Percentiles rank a stretch among this genome's conserved stretches.
Conservation (phyloP, 1,140 invertebrate genomes). For the Zaprionus tsacasi region DNA sequence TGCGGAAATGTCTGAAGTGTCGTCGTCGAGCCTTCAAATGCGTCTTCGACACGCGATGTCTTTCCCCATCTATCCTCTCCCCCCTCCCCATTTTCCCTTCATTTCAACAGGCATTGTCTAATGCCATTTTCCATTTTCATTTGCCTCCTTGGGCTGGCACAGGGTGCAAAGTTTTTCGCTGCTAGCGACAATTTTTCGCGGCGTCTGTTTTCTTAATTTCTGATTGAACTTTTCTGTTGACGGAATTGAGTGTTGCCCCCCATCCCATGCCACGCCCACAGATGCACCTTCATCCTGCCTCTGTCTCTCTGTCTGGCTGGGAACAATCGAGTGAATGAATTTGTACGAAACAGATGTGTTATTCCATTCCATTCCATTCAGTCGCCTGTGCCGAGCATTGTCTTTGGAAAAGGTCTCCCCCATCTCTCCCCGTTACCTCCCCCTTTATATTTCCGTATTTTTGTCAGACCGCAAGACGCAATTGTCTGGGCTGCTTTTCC, state of each 20-base stretch:
- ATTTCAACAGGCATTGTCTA: constrained; percentile 60
- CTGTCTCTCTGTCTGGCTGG: constrained; percentile 43
- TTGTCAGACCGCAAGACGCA: constrained; percentile 61
- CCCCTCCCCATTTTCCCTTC: constrained; percentile 12
- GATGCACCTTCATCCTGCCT: not conserved
- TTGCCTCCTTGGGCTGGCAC: constrained; percentile 29
- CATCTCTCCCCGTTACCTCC: not conserved
- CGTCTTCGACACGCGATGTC: constrained; percentile 74
- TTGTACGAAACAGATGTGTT: constrained; percentile 76
- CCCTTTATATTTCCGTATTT: constrained; percentile 35
- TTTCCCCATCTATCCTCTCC: not conserved
- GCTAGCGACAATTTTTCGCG: constrained; percentile 64
- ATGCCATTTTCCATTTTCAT: constrained; percentile 59
- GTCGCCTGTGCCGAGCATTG: constrained; percentile 17
- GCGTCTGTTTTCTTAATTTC: constrained; percentile 81
- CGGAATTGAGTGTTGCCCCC: constrained; percentile 60
- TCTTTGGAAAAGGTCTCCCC: constrained; percentile 44
- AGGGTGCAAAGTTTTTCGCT: constrained; percentile 53
- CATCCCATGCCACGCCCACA: not conserved
- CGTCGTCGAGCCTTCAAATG: constrained; percentile 76
- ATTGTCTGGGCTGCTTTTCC: constrained; percentile 46
- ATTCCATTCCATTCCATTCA: constrained; percentile 24
- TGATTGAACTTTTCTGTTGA: constrained; percentile 83
- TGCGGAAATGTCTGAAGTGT: constrained; percentile 75
- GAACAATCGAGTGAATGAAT: constrained; percentile 71